Evolutionary conservation across 92 coral and sea anemone genomes (phyloP), one percentile per base, ranked within the genome.

Genomic region (Umimayanthus chanpuru): DNA sequence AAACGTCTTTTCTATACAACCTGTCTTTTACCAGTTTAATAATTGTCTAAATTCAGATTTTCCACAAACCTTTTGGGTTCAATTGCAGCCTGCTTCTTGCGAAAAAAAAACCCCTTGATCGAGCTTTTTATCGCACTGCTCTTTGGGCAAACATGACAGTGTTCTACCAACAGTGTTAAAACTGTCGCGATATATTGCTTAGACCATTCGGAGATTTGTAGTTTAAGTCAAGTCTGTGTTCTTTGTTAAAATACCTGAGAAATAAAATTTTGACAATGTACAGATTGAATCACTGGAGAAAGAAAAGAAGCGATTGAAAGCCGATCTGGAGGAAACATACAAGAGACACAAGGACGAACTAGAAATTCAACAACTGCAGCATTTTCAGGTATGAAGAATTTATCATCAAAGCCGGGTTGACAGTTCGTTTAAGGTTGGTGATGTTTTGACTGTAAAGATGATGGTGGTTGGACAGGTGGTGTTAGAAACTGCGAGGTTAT

Each of bases 361-460:
- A 89, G 99, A 97, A 89, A 93, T 97, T 44, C 99, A 97, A 68
- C 99, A 97, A 65, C 90, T 97, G 30, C 99, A 97, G 80, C 98
- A 97, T 90, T 97, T 97, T 66, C 99, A 94, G 95, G 98, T n/a
- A n/a, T n/a, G n/a, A n/a, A n/a, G n/a, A n/a, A n/a, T n/a, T n/a
- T n/a, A n/a, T n/a, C n/a, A n/a, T n/a, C n/a, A n/a, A n/a, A n/a
- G n/a, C n/a, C n/a, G n/a, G n/a, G n/a, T n/a, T n/a, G n/a, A n/a
- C n/a, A n/a, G n/a, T n/a, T n/a, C n/a, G n/a, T n/a, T 32, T 32
- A 32, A 32, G 36, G 36, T 32, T 32, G 36, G 23, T 15, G 20
- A 15, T 15, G 20, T 20, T 23, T 56, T 56, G 66, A 56, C 1
- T 0, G 3, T 56, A 20, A 56, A 15, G 66, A 56, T 20, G 66